Evolutionary conservation across 2,797 vertebrate species (phyloP).

Genomic region (Antrozous pallidus): DNA sequence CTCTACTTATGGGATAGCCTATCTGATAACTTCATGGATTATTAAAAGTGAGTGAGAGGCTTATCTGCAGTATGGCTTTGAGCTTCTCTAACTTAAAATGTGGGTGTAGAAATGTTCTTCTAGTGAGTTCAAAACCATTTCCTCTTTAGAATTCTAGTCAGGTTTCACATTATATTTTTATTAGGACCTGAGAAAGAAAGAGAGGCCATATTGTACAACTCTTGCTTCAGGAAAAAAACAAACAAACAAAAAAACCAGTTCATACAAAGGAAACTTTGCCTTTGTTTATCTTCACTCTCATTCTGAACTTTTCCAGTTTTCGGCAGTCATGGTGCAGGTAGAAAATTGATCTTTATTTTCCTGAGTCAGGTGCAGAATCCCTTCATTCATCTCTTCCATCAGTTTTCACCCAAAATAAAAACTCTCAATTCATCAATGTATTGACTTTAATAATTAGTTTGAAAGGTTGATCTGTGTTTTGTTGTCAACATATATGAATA

Average conservation of each 20-base stretch:
- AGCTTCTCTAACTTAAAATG: neutral
- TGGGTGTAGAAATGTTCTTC: neutral
- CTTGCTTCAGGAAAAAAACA: neutral
- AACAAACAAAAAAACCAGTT: neutral
- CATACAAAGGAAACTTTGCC: neutral
- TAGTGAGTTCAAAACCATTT: neutral
- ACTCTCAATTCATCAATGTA: neutral
- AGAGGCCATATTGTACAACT: fast-evolving
- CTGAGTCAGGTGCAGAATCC: neutral
- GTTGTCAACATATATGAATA: neutral
- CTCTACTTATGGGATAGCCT: conserved; percentile 3
- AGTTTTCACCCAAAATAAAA: neutral
- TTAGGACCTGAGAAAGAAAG: neutral
- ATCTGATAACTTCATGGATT: neutral
- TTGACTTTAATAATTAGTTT: neutral
- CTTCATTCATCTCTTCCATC: neutral
- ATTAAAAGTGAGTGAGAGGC: neutral
- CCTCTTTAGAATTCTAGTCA: neutral
- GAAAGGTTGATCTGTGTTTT: neutral
- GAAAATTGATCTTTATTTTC: neutral
- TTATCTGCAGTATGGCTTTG: neutral
- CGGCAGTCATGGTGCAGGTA: neutral
- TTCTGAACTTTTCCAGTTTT: neutral
- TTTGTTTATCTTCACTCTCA: neutral
- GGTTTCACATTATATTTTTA: neutral